These are phyloP conservation scores for Eulemur albifrons DNA, from an alignment of 2,797 vertebrate species.

Conservation along the genomic window DNA sequence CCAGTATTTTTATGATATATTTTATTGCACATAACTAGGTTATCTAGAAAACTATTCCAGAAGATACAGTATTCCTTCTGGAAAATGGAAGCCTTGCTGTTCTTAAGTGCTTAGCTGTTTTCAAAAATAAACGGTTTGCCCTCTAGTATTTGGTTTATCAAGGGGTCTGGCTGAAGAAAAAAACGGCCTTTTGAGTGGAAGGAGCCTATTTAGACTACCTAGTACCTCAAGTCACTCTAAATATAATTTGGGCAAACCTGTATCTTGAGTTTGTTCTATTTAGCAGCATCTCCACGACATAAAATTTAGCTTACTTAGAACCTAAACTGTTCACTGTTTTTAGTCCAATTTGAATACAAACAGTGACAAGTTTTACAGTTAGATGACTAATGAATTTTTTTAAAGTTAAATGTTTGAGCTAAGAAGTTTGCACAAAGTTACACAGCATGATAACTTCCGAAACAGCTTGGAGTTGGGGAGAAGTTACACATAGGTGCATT, in stretches of 20 bases:
- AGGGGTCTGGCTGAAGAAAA: background rate
- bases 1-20: background rate
- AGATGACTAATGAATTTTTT: background rate
- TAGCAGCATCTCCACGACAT: background rate
- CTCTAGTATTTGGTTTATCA: background rate
- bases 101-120: background rate
- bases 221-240: background rate
- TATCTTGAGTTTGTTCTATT: background rate
- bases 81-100: background rate
- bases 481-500: background rate
- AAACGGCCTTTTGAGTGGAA: background rate
- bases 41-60: background rate
- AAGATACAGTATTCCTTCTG: background rate
- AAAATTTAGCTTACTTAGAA: background rate
- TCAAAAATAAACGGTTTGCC: background rate
- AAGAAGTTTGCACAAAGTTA: background rate
- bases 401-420: background rate
- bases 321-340: background rate
- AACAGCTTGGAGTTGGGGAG: background rate
- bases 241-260: background rate
- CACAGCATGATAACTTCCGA: background rate
- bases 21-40: background rate
- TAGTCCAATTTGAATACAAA: background rate
- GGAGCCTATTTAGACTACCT: background rate
- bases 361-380: background rate